Conservation (phyloP, 2,113 vertebrate genomes). For the Pterocles burchelli region DNA sequence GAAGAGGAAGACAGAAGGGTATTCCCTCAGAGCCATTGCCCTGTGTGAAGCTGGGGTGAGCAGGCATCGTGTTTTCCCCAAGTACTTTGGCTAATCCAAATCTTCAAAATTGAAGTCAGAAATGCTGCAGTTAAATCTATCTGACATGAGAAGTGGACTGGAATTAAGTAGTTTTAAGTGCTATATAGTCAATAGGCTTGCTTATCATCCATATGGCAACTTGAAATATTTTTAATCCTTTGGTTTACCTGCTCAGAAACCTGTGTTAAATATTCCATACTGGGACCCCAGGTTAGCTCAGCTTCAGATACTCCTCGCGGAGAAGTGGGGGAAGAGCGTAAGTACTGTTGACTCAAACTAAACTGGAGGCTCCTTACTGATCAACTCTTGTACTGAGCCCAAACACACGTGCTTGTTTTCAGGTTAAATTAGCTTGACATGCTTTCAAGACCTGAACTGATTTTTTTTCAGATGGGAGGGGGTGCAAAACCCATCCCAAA, state of each 20-base stretch:
- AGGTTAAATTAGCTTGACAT: background rate
- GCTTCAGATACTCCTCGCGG: background rate
- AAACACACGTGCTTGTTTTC: fast-evolving
- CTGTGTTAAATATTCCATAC: background rate
- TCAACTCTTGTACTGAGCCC: background rate
- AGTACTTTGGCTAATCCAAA: background rate
- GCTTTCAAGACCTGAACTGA: background rate
- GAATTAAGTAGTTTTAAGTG: constrained; percentile 19
- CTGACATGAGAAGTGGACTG: constrained; percentile 24
- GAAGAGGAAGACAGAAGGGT: background rate
- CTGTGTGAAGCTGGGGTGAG: background rate
- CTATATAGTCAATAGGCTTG: background rate
- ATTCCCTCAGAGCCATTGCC: background rate
- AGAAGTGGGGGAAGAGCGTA: fast-evolving
- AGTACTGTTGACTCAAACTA: fast-evolving
- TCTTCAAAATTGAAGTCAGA: background rate
- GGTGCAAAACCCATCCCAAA: background rate
- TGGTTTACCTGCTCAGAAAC: constrained; percentile 19
- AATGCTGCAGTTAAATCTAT: background rate
- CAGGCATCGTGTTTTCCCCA: background rate
- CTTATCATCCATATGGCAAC: background rate
- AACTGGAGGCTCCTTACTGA: background rate
- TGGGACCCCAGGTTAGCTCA: background rate
- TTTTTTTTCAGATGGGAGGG: no score
- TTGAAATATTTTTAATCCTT: constrained; percentile 7